Base-by-base conservation (phyloP, 2,888 invertebrate species). In the Cotesia congregata region DNA sequence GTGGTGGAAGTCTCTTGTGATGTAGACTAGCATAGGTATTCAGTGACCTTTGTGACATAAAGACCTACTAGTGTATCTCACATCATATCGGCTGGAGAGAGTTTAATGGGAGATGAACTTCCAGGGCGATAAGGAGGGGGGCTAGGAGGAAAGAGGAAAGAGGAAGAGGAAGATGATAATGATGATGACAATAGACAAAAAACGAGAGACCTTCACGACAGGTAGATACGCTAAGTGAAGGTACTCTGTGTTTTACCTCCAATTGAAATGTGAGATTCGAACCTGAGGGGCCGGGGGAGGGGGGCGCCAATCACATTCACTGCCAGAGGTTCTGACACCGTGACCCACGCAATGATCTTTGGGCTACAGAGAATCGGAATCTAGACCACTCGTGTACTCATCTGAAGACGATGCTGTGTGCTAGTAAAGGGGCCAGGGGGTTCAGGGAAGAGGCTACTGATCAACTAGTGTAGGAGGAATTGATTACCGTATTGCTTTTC, bases 1-100 rank as follows among this genome's bases (percentile, higher is more conserved):
- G 60, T 65, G 15, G 41, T 50, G 67, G 50, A 15, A 9, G n/a
- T 41, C 12, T 40, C 9, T 5, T 38, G 20, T 59, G 40, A 7
- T 72, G 41, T 71, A 69, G 65, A 71, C 71, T 74, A 78, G 71
- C 78, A 72, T 72, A 76, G 75, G 79, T 85, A 83, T 84, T 85
- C 86, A 30, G 84, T 85, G 88, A 89, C 89, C 89, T 86, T 85
- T 83, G 83, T 89, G 89, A 88, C 89, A 88, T 89, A 89, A 85
- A 88, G 89, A 89, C 89, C 89, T 89, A 89, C 85, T 81, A 74
- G 77, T 50, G 50, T 50, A 50, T 50, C 50, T 50, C 50, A 50
- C 50, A 50, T 50, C 4, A 12, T 50, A 30, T 30, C 30, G 50
- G 50, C 7, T 50, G 12, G 50, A 50, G 50, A 50, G 50, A 50